These are phyloP conservation scores for Mesoligia furuncula DNA, from an alignment of 2,888 invertebrate genomes.

Conservation along the genomic window DNA sequence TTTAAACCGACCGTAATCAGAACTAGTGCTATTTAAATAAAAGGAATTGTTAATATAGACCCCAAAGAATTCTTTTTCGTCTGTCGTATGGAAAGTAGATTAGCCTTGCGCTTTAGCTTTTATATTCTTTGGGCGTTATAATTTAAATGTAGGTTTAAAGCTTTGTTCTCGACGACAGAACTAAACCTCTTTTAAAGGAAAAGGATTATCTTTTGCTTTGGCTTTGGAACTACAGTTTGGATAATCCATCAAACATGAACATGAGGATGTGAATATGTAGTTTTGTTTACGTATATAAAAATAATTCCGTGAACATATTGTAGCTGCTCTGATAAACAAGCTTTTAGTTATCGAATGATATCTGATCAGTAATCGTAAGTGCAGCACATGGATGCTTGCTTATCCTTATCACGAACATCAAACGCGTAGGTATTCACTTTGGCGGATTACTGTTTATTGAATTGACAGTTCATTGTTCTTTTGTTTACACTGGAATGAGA, in stretches of 20 bases:
- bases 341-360: conserved; percentile 68
- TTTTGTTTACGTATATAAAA: conserved; percentile 63
- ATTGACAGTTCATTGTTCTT: conserved; percentile 49
- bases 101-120: conserved; percentile 8
- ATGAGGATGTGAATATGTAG: conserved; percentile 43
- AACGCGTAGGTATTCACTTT: conserved; percentile 41
- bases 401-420: conserved; percentile 58
- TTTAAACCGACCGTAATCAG: conserved; percentile 1
- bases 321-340: conserved; percentile 62
- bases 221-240: conserved; percentile 28
- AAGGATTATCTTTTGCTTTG: conserved; percentile 19
- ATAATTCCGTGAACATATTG: conserved; percentile 45
- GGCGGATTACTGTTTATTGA: conserved; percentile 36
- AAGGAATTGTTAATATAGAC: conserved; percentile 16
- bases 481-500: conserved; percentile 18
- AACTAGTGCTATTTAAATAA: conserved; percentile 1
- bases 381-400: conserved; percentile 40
- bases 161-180: conserved; percentile 6
- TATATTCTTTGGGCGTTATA: neutral
- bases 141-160: conserved; percentile 4
- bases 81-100: conserved; percentile 10
- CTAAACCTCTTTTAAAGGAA: conserved; percentile 6
- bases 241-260: conserved; percentile 63
- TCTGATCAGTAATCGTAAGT: conserved; percentile 60
- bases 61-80: conserved; percentile 7